Percentiles rank a stretch among this genome's conserved stretches.
These are phyloP conservation scores for Eristalis tenax DNA, from an alignment of 2,888 invertebrate species.

Conservation along the genomic window DNA sequence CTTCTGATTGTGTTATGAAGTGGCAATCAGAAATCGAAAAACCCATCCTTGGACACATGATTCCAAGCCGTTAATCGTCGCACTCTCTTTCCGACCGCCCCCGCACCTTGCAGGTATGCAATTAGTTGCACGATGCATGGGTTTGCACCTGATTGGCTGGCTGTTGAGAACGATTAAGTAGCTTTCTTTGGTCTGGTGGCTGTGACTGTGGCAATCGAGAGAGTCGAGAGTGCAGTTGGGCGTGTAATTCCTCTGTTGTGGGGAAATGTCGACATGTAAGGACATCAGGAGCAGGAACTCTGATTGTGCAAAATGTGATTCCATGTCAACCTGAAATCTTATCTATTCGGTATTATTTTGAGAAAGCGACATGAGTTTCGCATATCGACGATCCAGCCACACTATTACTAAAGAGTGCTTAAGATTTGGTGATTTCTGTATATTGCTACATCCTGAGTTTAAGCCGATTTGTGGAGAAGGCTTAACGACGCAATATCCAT, in stretches of 20 bases:
- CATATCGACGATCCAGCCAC: too few species aligned
- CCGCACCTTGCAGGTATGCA: slow-evolving; percentile 16
- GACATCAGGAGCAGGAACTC: too few species aligned
- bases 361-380: too few species aligned
- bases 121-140: slow-evolving; percentile 41
- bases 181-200: slow-evolving; percentile 34
- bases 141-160: slow-evolving; percentile 45
- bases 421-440: too few species aligned
- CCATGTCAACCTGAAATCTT: too few species aligned
- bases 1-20: slow-evolving; percentile 48
- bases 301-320: too few species aligned
- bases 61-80: slow-evolving; percentile 37
- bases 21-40: slow-evolving; percentile 64
- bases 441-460: too few species aligned
- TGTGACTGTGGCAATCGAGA: slow-evolving; percentile 23
- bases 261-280: background rate
- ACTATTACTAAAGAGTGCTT: too few species aligned
- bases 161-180: slow-evolving; percentile 20
- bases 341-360: too few species aligned
- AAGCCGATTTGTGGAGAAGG: too few species aligned
- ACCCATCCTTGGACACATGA: slow-evolving; percentile 31
- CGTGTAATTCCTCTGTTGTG: background rate
- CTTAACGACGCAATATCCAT: too few species aligned
- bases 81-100: background rate
- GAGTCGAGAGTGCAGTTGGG: background rate